Base-by-base conservation (phyloP, 2,797 vertebrate genomes). In the Gadopsis marmoratus region DNA sequence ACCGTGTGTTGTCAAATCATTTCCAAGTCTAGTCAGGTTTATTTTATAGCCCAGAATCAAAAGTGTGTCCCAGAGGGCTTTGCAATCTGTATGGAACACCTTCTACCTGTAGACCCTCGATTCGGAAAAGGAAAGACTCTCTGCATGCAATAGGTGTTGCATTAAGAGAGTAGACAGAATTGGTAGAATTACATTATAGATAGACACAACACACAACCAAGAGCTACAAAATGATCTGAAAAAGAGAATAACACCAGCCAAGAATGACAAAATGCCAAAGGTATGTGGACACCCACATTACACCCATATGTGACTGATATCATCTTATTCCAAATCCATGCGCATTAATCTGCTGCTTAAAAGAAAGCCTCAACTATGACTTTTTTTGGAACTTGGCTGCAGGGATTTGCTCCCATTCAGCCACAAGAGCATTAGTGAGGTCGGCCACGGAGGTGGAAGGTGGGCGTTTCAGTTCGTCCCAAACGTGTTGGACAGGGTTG, bases 21-120 rank as follows among this genome's bases (percentile, higher is more conserved):
- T 66, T 83, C 76, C 54, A 61, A 61, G 26, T 33, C 62, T 58
- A 47, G 64, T 71, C 66, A 17, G 47, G 51, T 83, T 84, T 81
- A 80, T 63, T 79, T 54, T 72, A 45, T 31, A 67, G 26, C 26
- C 23, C 1, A 23, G 48, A 69, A 71, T 60, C 64, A 79, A 72
- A 73, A 21, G 51, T 45, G 26, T 35, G 43, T 74, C 64, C 45
- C 26, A 19, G 7, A 39, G 12, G 53, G 62, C 14, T 82, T 66
- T 45, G 23, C 35, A 61, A 11, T 67, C 51, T 48, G 33, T 45
- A 10, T 2, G 19, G 29, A 58, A 75, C 35, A 50, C 5, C 26
- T 1, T 68, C 50, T 33, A 4, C 58, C 51, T 58, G 66, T 5
- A 33, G 47, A 14, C 7, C 31, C 12, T 19, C 0, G 2, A 65